These are phyloP conservation scores for Heliocidaris tuberculata DNA, from an alignment of 35 echinoderm and acorn worm genomes.

Conservation along the genomic window DNA sequence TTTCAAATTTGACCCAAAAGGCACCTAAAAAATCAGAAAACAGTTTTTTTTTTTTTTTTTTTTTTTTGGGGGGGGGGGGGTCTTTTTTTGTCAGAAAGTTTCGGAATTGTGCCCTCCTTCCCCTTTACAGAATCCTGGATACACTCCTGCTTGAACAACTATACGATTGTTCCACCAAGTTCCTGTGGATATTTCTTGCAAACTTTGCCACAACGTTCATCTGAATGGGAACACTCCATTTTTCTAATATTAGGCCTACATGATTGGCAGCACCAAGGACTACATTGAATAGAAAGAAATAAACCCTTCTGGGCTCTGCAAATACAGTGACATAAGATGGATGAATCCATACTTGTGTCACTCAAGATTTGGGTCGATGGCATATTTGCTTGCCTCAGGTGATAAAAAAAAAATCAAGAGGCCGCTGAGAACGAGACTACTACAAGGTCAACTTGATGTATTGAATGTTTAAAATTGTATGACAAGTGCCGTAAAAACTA, in stretches of 20 bases:
- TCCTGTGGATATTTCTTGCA: no score
- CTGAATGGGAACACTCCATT: not conserved
- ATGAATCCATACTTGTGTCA: not conserved
- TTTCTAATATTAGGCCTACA: not conserved
- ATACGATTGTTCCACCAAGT: no score
- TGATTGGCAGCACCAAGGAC: not conserved
- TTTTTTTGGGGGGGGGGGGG: no score
- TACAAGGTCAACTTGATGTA: not conserved
- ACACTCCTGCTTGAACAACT: no score
- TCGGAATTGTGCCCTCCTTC: no score
- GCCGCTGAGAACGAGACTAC: not conserved
- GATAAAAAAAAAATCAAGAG: not conserved
- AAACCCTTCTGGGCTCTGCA: not conserved
- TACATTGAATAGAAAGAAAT: not conserved
- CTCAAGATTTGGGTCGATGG: not conserved
- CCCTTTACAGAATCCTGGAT: no score
- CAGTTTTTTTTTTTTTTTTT: no score
- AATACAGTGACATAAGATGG: not conserved
- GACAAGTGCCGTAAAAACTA: not conserved
- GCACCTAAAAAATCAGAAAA: no score
- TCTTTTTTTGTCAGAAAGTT: no score
- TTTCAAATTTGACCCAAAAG: no score
- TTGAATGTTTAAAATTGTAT: not conserved
- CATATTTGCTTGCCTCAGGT: not conserved
- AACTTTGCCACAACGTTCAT: no score